Base-by-base conservation (phyloP, 2,888 invertebrate species). In the Trissoscelio sp. region DNA sequence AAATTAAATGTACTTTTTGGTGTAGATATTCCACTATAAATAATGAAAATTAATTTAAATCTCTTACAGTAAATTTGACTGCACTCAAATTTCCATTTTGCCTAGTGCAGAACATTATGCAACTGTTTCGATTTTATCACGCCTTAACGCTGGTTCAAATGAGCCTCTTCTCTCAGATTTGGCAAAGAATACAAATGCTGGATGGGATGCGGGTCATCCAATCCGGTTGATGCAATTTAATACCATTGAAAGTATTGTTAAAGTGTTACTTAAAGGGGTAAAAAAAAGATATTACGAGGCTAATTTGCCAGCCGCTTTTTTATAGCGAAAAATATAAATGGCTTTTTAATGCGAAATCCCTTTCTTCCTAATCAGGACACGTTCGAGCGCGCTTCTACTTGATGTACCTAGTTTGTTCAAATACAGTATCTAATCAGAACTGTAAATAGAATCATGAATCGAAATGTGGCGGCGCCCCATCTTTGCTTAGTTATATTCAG, bases 391-490 rank as follows among this genome's bases (percentile, higher is more conserved):
- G 7, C 37, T 73, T 18, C 55, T 42, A 24, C 55, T 53, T 46
- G 60, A 60, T 60, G 42, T 37, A 62, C 39, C 42, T 14, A 42
- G 39, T 53, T 62, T 53, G 53, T 44, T 73, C 46, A 64, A 64
- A 64, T 37, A 73, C 34, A 73, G 55, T 44, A 60, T 18, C 62
- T 55, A 73, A 73, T 73, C 62, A 73, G 62, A 53, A 62, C 55
- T 34, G 73, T 46, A 73, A 64, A 73, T 37, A 73, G 55, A 73
- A 34, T 73, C 73, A 72, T 60, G 62, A 64, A 73, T 73, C 55
- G 62, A 62, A 73, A 73, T 44, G 39, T 22, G 31, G 11, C 16
- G 14, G 39, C 39, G 4, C 20, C 39, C 60, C 42, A 58, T 70
- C 57, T 58, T 55, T 57, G 55, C 37, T 37, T 39, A 42, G 51